Percentiles rank a stretch among this genome's conserved stretches.
These are phyloP conservation scores for Galaxea fascicularis DNA, from an alignment of 92 coral and sea anemone species.

Conservation along the genomic window DNA sequence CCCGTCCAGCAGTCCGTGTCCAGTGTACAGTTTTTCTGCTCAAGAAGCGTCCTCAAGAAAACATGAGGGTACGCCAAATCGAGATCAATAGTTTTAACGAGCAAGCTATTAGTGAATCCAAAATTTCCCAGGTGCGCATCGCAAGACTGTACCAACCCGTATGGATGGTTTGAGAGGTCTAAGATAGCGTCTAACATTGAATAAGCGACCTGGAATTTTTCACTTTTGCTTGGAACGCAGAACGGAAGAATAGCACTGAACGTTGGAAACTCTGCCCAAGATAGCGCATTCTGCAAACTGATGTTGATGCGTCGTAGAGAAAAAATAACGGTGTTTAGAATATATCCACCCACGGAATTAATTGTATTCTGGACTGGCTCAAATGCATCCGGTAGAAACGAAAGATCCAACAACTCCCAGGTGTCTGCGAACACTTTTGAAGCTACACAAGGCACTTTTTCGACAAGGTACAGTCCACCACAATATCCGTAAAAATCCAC, in stretches of 20 bases:
- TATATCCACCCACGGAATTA: background rate
- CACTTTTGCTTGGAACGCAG: constrained; percentile 48
- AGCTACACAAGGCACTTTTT: constrained; percentile 60
- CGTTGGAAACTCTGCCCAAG: constrained; percentile 6
- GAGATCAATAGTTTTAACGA: constrained; percentile 70
- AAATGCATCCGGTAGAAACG: constrained; percentile 55
- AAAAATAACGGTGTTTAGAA: background rate
- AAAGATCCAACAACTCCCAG: constrained; percentile 49
- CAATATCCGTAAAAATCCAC: constrained; percentile 82
- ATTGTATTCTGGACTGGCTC: constrained; percentile 61
- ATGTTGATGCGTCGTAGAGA: background rate
- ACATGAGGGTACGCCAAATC: constrained; percentile 62
- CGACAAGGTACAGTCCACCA: constrained; percentile 75
- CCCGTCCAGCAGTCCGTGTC: constrained; percentile 67
- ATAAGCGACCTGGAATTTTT: constrained; percentile 58
- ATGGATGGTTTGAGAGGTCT: constrained; percentile 56
- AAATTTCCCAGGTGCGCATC: constrained; percentile 78
- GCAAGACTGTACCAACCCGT: constrained; percentile 75
- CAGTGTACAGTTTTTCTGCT: constrained; percentile 43
- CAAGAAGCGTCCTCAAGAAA: constrained; percentile 34
- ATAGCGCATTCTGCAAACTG: background rate
- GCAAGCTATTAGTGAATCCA: constrained; percentile 60
- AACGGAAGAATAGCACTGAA: constrained; percentile 27
- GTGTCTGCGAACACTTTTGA: constrained; percentile 49
- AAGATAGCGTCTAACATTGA: constrained; percentile 66